Evolutionary conservation across 2,797 vertebrate genomes (phyloP), one percentile per base, ranked within the genome.

Genomic region (Leptatherina wallacei): DNA sequence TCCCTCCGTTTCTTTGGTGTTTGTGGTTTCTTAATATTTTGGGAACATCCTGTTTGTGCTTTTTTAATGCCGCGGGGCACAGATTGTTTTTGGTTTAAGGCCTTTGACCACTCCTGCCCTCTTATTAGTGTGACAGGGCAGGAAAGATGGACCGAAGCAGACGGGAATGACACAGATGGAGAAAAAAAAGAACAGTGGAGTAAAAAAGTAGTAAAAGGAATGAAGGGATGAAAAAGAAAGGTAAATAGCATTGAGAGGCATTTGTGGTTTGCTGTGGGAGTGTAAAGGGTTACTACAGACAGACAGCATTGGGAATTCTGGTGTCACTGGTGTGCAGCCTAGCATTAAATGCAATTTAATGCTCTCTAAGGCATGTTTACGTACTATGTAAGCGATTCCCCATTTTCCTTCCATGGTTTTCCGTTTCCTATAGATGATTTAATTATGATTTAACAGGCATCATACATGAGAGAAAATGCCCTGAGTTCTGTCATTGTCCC

Each of bases 41-140:
- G 69, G 81, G 87, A 88, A 92, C 88, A 89, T 92, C 91, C 90
- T 89, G 87, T 94, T 91, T 91, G 82, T 77, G 73, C 64, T n/a
- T 54, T 79, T 51, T 87, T 81, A 84, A 73, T 77, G 80, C 78
- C 6, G 38, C 24, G 12, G 61, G 81, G 78, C 78, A 69, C 73
- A 73, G 74, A 78, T 86, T 84, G 80, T n/a, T n/a, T 90, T 86
- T 77, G 61, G 78, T 78, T 88, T 65, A 63, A 78, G 56, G 60
- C 80, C 73, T 83, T 64, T 71, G 81, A 76, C 78, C 79, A 65
- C 69, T 73, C 40, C 65, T 70, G 79, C 71, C 68, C 79, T 88
- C 85, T 83, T 84, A 80, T 88, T 88, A 81, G 57, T 76, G 80
- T 75, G 80, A 80, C 65, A 13, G 58, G 58, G 65, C 49, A 67